Conservation (phyloP, 2,888 invertebrate species). For the Criorhina ranunculi region DNA sequence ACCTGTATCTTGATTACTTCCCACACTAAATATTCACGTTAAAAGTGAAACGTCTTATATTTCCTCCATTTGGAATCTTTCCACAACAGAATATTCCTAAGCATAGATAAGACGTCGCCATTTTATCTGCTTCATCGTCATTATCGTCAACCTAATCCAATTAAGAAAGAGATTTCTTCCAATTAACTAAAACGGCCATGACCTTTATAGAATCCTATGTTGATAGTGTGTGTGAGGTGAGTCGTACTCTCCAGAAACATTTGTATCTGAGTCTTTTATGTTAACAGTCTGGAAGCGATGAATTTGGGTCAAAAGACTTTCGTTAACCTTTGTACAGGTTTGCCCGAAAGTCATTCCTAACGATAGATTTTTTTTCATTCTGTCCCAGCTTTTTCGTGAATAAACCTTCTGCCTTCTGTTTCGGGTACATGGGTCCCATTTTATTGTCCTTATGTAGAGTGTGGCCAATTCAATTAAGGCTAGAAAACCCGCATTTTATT, state of each 20-base stretch:
- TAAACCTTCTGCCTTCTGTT: too few relatives aligned
- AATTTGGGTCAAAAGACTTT: constrained; percentile 20
- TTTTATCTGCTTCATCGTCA: not conserved
- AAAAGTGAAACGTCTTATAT: too few relatives aligned
- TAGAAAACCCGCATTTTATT: too few relatives aligned
- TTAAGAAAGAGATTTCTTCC: constrained; percentile 13
- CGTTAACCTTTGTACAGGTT: not conserved
- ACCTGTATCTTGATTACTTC: not conserved
- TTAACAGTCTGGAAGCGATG: constrained; percentile 7
- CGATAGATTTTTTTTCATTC: not conserved
- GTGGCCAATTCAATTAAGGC: too few relatives aligned
- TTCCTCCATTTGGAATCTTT: not conserved
- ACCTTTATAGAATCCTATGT: not conserved
- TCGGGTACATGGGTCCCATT: too few relatives aligned
- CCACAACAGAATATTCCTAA: not conserved
- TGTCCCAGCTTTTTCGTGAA: not conserved
- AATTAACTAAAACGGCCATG: constrained; percentile 28
- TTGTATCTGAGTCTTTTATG: constrained; percentile 10
- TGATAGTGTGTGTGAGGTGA: not conserved
- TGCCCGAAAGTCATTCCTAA: not conserved
- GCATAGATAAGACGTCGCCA: not conserved
- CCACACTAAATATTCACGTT: not conserved
- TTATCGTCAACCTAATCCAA: not conserved
- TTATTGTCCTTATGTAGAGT: too few relatives aligned
- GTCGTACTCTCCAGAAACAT: not conserved